A percentile compares a stretch with the other conserved stretches of the same genome.
These are phyloP conservation scores for Lepetodrilus schrolli DNA, from an alignment of 2,888 invertebrate species.

Conservation along the genomic window DNA sequence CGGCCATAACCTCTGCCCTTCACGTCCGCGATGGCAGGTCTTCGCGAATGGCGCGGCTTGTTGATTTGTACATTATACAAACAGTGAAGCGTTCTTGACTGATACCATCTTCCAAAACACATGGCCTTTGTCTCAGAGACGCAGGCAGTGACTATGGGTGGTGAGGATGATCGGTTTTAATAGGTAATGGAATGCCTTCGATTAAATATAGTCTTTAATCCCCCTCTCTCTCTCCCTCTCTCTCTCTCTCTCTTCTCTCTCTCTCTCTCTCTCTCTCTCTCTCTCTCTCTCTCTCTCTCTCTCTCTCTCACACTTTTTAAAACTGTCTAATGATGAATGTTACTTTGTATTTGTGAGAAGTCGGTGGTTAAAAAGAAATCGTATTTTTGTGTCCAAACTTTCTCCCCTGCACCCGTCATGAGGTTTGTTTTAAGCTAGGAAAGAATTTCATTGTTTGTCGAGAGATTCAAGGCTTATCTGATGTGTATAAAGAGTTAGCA, in stretches of 20 bases:
- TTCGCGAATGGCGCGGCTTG: too few relatives aligned
- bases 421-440: conserved; percentile 6
- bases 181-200: not conserved
- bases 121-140: not conserved
- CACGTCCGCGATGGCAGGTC: too few relatives aligned
- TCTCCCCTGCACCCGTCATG: not conserved
- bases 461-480: not conserved
- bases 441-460: conserved; percentile 22
- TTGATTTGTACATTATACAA: too few relatives aligned
- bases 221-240: conserved; percentile 16
- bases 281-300: conserved; percentile 26
- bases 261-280: conserved; percentile 24
- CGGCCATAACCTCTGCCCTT: too few relatives aligned
- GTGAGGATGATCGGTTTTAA: not conserved
- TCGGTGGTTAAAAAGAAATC: not conserved
- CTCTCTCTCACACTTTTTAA: not conserved
- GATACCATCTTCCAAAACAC: too few relatives aligned
- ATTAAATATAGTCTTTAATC: too few relatives aligned
- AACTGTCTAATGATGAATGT: not conserved
- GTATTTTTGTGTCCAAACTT: not conserved
- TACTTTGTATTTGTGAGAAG: not conserved
- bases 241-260: not conserved
- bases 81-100: too few relatives aligned
- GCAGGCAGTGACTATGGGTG: too few relatives aligned
- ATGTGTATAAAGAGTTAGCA: conserved; percentile 1